Evolutionary conservation across 2,797 vertebrate species (phyloP).

Genomic region (Todus mexicanus): DNA sequence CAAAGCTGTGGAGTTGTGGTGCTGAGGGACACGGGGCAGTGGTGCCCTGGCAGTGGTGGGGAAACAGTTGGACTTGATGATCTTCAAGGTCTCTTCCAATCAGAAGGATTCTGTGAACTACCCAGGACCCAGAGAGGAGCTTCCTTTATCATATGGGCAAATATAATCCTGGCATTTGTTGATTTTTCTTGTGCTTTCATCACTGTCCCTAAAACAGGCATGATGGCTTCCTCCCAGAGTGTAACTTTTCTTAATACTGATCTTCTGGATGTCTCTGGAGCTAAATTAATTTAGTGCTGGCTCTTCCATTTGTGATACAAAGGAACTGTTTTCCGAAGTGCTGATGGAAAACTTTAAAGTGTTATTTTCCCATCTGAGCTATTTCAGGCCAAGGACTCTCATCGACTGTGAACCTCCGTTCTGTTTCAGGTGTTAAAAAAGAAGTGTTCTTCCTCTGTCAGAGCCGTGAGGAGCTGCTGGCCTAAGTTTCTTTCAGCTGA

Average conservation of each 20-base stretch:
- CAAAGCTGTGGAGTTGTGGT: background rate
- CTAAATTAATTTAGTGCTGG: background rate
- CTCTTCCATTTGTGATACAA: background rate
- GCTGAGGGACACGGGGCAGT: background rate
- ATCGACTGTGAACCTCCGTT: background rate
- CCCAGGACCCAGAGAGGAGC: background rate
- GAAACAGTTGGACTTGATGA: background rate
- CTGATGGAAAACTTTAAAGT: background rate
- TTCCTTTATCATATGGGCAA: background rate
- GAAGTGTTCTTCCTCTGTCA: background rate
- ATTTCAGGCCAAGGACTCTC: background rate
- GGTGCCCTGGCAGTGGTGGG: background rate
- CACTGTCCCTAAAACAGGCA: background rate
- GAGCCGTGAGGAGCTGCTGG: background rate
- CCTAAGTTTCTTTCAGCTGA: background rate
- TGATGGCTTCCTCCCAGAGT: background rate
- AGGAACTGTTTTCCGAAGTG: background rate
- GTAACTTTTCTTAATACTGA: background rate
- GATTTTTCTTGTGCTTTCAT: background rate
- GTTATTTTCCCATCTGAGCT: background rate
- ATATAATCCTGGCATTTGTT: background rate
- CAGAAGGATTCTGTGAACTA: background rate
- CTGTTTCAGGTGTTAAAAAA: background rate
- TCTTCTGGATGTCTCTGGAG: background rate
- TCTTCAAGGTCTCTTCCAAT: background rate